Conservation (phyloP, 2,797 vertebrate species). For the Lycodopsis pacificus region DNA sequence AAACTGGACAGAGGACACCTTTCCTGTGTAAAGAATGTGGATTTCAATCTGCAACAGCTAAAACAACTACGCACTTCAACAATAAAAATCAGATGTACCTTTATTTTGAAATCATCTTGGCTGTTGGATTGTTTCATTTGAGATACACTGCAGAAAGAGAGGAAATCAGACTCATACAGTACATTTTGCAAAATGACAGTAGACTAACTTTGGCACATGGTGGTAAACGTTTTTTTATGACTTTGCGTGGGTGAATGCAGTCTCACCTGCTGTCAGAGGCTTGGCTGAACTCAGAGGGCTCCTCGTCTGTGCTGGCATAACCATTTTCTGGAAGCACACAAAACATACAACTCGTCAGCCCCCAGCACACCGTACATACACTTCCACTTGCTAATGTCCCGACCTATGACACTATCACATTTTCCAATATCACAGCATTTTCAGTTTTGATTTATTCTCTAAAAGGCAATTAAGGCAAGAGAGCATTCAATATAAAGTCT, state of each 20-base stretch:
- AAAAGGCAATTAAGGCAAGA: neutral
- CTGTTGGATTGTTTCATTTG: conserved; percentile 96
- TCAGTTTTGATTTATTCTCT: neutral
- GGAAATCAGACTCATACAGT: neutral
- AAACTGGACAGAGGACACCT: neutral
- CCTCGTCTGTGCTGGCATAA: conserved; percentile 95
- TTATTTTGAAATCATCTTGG: conserved; percentile 97
- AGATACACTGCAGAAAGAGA: conserved; percentile 82
- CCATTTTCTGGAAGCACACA: conserved; percentile 89
- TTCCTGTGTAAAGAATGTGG: neutral
- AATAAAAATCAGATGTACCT: conserved; percentile 80
- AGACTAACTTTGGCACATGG: neutral
- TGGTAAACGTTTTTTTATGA: neutral
- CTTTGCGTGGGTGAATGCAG: neutral
- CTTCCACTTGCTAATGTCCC: neutral
- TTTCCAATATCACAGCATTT: neutral
- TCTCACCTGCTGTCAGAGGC: conserved; percentile 93
- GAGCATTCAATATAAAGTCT: neutral
- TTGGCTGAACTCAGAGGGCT: conserved; percentile 94
- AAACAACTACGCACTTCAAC: neutral
- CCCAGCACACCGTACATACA: neutral
- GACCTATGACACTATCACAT: neutral
- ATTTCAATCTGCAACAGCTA: neutral
- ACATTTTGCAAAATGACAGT: neutral
- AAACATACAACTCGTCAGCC: conserved; percentile 12